These are phyloP conservation scores for Ptychobarbus kaznakovi DNA, from an alignment of 2,797 vertebrate genomes.

Conservation along the genomic window DNA sequence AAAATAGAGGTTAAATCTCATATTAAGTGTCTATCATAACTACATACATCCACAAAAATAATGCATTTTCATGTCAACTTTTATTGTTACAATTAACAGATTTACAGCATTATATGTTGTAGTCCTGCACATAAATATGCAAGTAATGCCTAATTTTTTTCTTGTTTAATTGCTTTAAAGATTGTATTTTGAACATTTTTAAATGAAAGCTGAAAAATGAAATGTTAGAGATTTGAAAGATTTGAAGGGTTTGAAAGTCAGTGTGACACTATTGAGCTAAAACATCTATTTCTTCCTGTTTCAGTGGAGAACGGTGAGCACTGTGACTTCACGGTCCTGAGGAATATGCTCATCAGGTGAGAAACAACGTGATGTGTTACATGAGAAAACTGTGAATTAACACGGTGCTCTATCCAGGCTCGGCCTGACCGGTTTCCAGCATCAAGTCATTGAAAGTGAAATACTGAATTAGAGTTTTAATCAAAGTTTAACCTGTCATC, in stretches of 20 bases:
- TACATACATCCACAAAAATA: constrained; percentile 8
- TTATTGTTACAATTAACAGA: constrained; percentile 19
- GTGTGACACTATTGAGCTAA: constrained; percentile 5
- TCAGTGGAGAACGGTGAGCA: constrained; percentile 84
- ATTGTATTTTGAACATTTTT: background rate
- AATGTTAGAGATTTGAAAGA: background rate
- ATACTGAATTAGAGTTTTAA: background rate
- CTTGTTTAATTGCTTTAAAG: background rate
- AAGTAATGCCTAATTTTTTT: too few relatives aligned
- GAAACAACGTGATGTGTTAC: background rate
- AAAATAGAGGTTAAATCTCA: background rate
- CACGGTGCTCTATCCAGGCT: background rate
- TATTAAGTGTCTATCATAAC: constrained; percentile 24
- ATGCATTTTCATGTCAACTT: constrained; percentile 8
- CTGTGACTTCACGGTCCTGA: constrained; percentile 82
- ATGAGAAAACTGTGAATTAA: background rate
- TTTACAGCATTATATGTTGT: background rate
- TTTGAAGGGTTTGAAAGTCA: background rate
- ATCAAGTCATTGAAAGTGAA: background rate
- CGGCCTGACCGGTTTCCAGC: background rate
- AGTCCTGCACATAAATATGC: background rate
- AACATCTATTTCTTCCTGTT: constrained; percentile 61
- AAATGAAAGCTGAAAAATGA: background rate
- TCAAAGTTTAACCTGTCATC: background rate
- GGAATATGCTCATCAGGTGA: constrained; percentile 84